Base-by-base conservation (phyloP, 2,888 invertebrate genomes). In the Allophyes oxyacanthae region DNA sequence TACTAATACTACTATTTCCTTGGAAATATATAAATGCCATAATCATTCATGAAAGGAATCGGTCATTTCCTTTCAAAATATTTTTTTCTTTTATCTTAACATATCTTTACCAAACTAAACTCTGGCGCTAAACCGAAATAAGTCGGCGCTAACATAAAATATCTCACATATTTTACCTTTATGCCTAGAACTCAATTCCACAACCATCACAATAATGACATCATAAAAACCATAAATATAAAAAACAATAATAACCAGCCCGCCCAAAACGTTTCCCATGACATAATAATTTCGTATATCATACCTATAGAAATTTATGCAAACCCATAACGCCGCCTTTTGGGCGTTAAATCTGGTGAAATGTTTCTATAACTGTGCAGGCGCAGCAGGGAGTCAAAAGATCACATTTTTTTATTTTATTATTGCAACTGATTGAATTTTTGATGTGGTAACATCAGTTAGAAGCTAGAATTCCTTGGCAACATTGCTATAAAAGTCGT, bases 271-370 rank as follows among this genome's bases (percentile, higher is more conserved):
- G 87, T 58, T 87, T 84, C 84, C 83, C 84, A 86, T 82, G 83
- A 77, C 76, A 72, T 72, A 76, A 77, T 75, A 64, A 79, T 82
- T 80, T 79, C 67, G 60, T 82, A 71, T 77, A 76, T 75, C 68
- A 72, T 56, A 54, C 66, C 65, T n/a, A n/a, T n/a, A n/a, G 65
- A 76, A 81, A 85, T 88, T 84, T 89, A 90, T 89, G 89, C 90
- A 88, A 89, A 85, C 80, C 71, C 32, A 59, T 55, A 64, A 63
- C 70, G 70, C 62, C 63, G 63, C 62, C 58, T 72, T 77, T 76
- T 74, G 64, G 66, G 82, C 76, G 83, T 86, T 75, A 82, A 81
- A 80, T 77, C 62, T 70, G 55, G 63, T 75, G 52, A 74, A 79
- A 72, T 60, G 64, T 46, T 64, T 53, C 28, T 49, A 25, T 57